Evolutionary conservation across 2,797 vertebrate species (phyloP), one percentile per base, ranked within the genome.

Genomic region (Neosilurus mollespiculum): DNA sequence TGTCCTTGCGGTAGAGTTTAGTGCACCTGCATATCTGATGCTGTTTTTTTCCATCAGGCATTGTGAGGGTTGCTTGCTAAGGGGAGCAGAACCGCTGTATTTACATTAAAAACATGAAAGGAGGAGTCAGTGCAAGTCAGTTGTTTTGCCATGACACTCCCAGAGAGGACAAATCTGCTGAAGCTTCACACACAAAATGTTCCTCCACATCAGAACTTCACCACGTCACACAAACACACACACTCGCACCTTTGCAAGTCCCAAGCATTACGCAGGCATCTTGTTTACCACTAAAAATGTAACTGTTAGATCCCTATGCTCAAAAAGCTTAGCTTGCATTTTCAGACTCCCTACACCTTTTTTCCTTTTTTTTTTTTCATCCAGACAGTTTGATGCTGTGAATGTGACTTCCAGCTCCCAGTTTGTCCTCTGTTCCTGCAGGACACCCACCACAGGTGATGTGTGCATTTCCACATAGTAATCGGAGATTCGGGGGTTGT

Each of bases 121-220:
- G 43, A 87, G 77, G 85, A 87, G 84, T 84, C 80, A 72, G 84
- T 11, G 30, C 82, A 87, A 72, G 83, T 58, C n/a, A 1, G 78
- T 87, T 88, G 88, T 90, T 90, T 90, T 89, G 84, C 86, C 85
- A 75, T 65, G 70, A 80, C 86, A 56, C 86, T 86, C 81, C 85
- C 81, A 86, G 82, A 84, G 78, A 83, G 56, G 72, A 62, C 85
- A 62, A 79, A 88, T 86, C 86, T 88, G 87, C 88, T 88, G 85
- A 88, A 85, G 80, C 84, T 80, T 89, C 85, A 89, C 88, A 89
- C 37, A 83, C 82, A 84, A 83, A 70, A 30, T 62, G 69, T 86
- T 82, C 84, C 87, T 77, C 69, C 75, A 86, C 83, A 85, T 82
- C 80, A 54, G 65, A 83, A 82, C 53, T 34, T 80, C 72, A 72